Percentiles rank a stretch among this genome's conserved stretches.
Evolutionary conservation across 2,797 vertebrate species (phyloP).

Genomic region (Thaleichthys pacificus): DNA sequence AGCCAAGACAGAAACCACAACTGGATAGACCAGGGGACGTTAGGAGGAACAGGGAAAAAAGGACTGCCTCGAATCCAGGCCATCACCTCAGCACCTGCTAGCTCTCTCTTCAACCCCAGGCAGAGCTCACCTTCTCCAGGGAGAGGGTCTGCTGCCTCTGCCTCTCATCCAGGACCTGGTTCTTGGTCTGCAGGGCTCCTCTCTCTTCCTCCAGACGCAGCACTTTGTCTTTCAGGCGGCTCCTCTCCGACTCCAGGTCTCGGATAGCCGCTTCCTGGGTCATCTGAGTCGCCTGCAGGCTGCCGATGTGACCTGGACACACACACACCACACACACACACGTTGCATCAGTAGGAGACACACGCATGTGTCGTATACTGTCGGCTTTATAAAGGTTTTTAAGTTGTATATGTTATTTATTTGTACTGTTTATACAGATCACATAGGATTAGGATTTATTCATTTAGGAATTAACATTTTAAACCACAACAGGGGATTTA

Average conservation of each 20-base stretch:
- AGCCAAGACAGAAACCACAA: no score
- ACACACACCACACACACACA: background rate
- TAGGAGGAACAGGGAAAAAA: no score
- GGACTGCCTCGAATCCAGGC: no score
- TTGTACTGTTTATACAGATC: no score
- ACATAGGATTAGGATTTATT: no score
- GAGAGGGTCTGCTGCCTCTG: slow-evolving; percentile 90
- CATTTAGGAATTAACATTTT: no score
- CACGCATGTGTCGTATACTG: background rate
- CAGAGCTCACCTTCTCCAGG: slow-evolving; percentile 85
- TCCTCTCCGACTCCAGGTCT: slow-evolving; percentile 95
- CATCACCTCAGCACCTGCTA: background rate
- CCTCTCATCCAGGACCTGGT: slow-evolving; percentile 87
- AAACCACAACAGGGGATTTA: no score
- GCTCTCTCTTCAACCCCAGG: background rate
- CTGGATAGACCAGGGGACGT: no score
- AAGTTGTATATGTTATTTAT: background rate
- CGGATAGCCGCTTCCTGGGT: slow-evolving; percentile 96
- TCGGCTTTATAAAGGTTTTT: no score
- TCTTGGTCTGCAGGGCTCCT: slow-evolving; percentile 86
- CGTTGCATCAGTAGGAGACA: background rate
- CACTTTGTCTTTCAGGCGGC: slow-evolving; percentile 89
- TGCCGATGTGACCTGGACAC: slow-evolving; percentile 93
- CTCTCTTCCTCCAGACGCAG: slow-evolving; percentile 91
- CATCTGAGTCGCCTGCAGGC: slow-evolving; percentile 97